Evolutionary conservation across 2,888 invertebrate genomes (phyloP), one percentile per base, ranked within the genome.

Genomic region (Smittia aterrima): DNA sequence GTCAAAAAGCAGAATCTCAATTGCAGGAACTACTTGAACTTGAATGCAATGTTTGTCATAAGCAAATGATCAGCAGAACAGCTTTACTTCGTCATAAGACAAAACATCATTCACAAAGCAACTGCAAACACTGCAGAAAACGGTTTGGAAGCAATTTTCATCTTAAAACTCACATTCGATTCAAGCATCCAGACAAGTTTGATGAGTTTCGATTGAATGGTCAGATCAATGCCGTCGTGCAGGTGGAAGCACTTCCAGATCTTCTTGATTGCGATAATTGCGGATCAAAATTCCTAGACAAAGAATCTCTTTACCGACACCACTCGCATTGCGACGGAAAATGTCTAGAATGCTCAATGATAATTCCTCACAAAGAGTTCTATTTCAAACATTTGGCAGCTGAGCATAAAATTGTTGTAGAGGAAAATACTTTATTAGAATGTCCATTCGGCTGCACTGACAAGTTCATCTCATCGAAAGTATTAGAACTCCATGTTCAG

Each of bases 401-500:
- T 7, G 62, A 25, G 11, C 72, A 72, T 40, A 13, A 13, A 1
- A 40, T 40, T 38, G 27, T 27, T 3, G 18, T 58, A 13, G 20
- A n/a, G 2, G 18, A 40, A 40, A 9, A n/a, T 16, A 9, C 11
- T 16, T 66, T 3, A 3, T n/a, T 62, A 0, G 72, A 72, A 40
- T 72, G 72, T 62, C 72, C 72, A 7, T 72, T 72, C 27, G 58
- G 58, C 4, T 72, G 72, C 9, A 22, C 58, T 9, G 27, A 22
- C 13, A 18, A 11, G 11, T 72, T 72, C 40, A n/a, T 18, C 38
- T 27, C 70, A 6, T 20, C 20, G 27, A 70, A 27, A 54, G 32
- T 70, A n/a, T 24, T 70, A 18, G 27, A 72, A 38, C 20, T 38
- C 1, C 72, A 72, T 11, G 53, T 72, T 9, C 58, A 72, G 32